Percentiles rank a stretch among this genome's conserved stretches.
phyloP scores from a whole-genome alignment of 2,113 vertebrate genomes.

The Neogobius melanostomus region DNA sequence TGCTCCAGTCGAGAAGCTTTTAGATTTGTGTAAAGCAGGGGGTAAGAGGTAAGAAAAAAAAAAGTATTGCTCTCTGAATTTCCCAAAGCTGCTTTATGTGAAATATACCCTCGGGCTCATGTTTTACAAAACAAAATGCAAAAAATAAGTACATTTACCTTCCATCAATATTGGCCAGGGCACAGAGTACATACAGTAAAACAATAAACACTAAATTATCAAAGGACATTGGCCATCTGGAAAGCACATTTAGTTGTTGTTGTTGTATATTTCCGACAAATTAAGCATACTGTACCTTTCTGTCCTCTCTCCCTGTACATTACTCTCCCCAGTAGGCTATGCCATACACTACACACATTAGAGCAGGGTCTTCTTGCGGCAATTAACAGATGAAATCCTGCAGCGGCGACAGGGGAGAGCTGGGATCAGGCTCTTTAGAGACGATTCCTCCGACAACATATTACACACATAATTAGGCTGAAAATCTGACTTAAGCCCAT shows the following conservation, averaged over 20 bases:
- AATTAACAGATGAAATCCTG: conserved; percentile 47
- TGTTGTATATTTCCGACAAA: neutral
- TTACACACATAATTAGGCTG: conserved; percentile 65
- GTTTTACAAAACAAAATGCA: too few species aligned
- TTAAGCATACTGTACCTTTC: neutral
- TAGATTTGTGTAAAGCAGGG: too few species aligned
- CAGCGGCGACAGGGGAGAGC: conserved; percentile 33
- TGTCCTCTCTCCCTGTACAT: neutral
- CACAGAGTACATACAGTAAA: neutral
- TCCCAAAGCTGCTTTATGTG: too few species aligned
- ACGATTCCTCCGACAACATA: conserved; percentile 54
- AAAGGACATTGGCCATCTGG: neutral
- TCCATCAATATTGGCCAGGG: too few species aligned
- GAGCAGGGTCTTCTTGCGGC: conserved; percentile 16
- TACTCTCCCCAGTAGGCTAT: neutral
- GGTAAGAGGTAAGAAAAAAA: too few species aligned
- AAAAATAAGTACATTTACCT: too few species aligned
- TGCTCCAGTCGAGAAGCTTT: too few species aligned
- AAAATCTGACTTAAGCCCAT: conserved; percentile 32
- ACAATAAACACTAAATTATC: too few species aligned
- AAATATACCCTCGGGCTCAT: too few species aligned
- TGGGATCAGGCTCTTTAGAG: conserved; percentile 40
- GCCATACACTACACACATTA: conserved; percentile 5
- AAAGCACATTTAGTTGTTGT: neutral
- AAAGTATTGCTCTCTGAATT: too few species aligned